Base-by-base conservation (phyloP, 2,888 invertebrate species). In the Macaria notata region DNA sequence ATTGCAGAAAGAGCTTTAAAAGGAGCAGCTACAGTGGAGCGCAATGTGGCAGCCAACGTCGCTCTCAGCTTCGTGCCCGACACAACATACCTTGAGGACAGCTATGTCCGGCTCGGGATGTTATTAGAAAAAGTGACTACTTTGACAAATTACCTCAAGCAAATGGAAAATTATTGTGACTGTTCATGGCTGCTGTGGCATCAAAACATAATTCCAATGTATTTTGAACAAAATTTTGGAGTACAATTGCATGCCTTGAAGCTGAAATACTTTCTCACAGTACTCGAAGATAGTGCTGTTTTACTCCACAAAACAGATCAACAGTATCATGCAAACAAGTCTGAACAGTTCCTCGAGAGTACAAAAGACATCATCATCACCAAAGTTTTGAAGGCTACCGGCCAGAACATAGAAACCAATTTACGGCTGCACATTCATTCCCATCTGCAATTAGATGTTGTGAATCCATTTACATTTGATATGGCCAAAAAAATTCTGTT, bases 381-480 rank as follows among this genome's bases (percentile, higher is more conserved):
- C 49, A 91, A 92, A 71, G 86, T 95, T 47, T 81, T 96, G 33
- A 92, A 94, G 66, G 95, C 95, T 43, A 87, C 98, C 36, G 97
- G 98, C 77, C 95, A 95, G 70, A 94, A 95, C 72, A 95, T 99
- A 64, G 99, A 99, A 89, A 98, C 96, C 0, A 97, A 98, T 82
- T 92, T 99, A 51, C 94, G 99, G 29, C 88, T 99, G 36, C 97
- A 98, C 71, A 98, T 97, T 44, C 98, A 99, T 84, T 94, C 96
- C 0, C 98, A 98, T 86, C 92, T 99, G 42, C 96, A 98, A 72
- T 77, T 95, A 31, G 94, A 95, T 67, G 93, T 94, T 3, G 88
- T 92, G 6, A 95, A 95, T 80, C 96, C 97, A 0, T 95, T 96
- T 74, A 93, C 94, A 65, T 92, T 92, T 38, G 92, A 94, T 48